Conservation (phyloP, 1,140 invertebrate genomes). For the Orius insidiosus region DNA sequence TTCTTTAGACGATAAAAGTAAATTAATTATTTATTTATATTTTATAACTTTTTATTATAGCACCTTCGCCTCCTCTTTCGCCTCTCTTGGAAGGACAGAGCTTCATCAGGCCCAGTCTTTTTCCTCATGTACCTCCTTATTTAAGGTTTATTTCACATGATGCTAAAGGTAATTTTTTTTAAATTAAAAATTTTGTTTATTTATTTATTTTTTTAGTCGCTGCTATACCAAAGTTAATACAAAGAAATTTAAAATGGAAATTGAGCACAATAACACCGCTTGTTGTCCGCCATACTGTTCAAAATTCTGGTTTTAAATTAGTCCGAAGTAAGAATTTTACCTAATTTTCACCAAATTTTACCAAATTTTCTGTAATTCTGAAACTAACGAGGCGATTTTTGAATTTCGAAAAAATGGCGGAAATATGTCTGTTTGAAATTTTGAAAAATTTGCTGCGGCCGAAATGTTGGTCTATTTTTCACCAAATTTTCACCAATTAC, state of each 20-base stretch:
- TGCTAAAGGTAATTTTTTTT: slow-evolving; percentile 34
- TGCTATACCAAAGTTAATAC: neutral
- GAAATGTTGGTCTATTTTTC: too few species aligned
- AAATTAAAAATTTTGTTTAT: slow-evolving; percentile 12
- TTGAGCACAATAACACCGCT: slow-evolving; percentile 79
- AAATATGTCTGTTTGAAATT: too few species aligned
- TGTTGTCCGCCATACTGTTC: slow-evolving; percentile 62
- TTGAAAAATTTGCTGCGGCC: too few species aligned
- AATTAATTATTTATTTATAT: neutral
- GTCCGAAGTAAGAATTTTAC: slow-evolving; percentile 62
- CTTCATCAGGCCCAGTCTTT: slow-evolving; percentile 49
- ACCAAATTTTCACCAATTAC: too few species aligned
- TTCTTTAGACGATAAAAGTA: slow-evolving; percentile 4
- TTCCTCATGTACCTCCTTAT: slow-evolving; percentile 76
- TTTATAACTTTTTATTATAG: neutral
- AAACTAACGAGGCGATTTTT: too few species aligned
- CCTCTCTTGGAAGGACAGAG: neutral
- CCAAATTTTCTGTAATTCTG: too few species aligned
- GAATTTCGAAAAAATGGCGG: too few species aligned
- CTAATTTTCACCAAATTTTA: too few species aligned
- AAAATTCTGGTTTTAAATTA: slow-evolving; percentile 67
- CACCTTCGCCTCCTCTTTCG: slow-evolving; percentile 2
- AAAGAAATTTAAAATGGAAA: slow-evolving; percentile 58
- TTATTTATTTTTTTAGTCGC: neutral
- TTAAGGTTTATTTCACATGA: slow-evolving; percentile 66